Evolutionary conservation across 2,797 vertebrate species (phyloP).

Genomic region (Aphelocoma californica): DNA sequence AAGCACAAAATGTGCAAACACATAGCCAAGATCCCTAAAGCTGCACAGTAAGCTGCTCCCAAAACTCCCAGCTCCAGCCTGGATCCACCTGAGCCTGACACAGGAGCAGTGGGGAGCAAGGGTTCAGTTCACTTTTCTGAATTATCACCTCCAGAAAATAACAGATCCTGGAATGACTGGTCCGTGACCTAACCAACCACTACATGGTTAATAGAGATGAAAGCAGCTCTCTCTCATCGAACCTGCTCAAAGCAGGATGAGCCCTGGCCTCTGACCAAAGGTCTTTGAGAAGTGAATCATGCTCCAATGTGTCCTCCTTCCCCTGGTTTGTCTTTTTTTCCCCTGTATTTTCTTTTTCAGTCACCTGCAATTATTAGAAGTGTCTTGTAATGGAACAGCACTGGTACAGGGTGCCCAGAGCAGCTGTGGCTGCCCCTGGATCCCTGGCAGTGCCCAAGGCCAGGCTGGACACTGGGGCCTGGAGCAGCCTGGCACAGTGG

Average conservation of each 20-base stretch:
- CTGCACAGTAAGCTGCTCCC: neutral
- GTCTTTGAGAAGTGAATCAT: neutral
- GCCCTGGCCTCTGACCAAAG: neutral
- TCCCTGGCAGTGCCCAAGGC: neutral
- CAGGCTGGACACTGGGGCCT: neutral
- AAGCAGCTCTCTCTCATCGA: neutral
- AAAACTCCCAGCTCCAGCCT: neutral
- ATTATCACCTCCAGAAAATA: neutral
- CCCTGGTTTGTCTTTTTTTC: neutral
- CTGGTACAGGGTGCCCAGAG: neutral
- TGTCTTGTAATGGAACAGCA: rapidly evolving
- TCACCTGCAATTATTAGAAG: neutral
- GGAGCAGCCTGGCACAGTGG: neutral
- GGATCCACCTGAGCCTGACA: neutral
- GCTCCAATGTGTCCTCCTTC: neutral
- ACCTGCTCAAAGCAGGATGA: neutral
- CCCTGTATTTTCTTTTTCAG: neutral
- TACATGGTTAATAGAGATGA: neutral
- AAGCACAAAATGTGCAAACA: neutral
- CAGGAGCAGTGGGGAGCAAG: neutral
- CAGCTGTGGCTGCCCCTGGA: neutral
- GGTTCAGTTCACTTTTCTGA: neutral
- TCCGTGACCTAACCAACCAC: neutral
- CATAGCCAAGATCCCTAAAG: neutral
- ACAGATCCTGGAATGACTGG: neutral